A percentile compares a stretch with the other conserved stretches of the same genome.
Evolutionary conservation across 2,888 invertebrate genomes (phyloP).

Genomic region (Cataglyphis altisquamis): DNA sequence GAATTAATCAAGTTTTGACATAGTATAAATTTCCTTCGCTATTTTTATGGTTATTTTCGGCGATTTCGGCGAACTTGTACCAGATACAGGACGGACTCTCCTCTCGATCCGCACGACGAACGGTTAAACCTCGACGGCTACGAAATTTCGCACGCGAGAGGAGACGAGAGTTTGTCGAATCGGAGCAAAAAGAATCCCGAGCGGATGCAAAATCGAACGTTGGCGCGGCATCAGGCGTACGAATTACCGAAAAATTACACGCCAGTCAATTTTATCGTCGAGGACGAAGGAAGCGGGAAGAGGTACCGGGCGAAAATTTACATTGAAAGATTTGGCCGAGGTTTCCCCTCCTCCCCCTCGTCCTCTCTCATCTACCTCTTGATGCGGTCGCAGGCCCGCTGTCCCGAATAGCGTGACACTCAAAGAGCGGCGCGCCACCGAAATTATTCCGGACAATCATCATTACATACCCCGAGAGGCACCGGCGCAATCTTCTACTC

Average conservation of each 20-base stretch:
- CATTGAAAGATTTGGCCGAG: slow-evolving; percentile 62
- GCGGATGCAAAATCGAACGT: slow-evolving; percentile 71
- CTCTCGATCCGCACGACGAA: neutral
- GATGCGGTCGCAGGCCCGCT: slow-evolving; percentile 55
- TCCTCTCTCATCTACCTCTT: neutral
- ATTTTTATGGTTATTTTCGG: neutral
- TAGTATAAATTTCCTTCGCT: neutral
- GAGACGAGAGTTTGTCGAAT: slow-evolving; percentile 29
- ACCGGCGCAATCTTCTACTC: slow-evolving; percentile 82
- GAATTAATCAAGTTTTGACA: neutral
- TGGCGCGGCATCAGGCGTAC: slow-evolving; percentile 60
- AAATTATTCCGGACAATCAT: slow-evolving; percentile 84
- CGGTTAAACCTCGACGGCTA: slow-evolving; percentile 42
- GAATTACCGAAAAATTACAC: slow-evolving; percentile 68
- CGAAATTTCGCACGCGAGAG: slow-evolving; percentile 53
- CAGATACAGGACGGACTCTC: neutral
- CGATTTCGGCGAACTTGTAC: neutral
- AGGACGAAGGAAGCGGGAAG: slow-evolving; percentile 63
- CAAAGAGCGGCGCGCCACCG: slow-evolving; percentile 82
- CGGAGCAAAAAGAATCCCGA: slow-evolving; percentile 38
- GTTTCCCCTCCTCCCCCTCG: neutral
- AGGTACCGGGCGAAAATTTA: slow-evolving; percentile 68
- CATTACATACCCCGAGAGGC: slow-evolving; percentile 79
- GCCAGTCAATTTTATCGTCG: slow-evolving; percentile 68
- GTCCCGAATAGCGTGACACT: slow-evolving; percentile 78